These are phyloP conservation scores for Remorina albescens DNA, from an alignment of 2,797 vertebrate genomes.

Conservation along the genomic window DNA sequence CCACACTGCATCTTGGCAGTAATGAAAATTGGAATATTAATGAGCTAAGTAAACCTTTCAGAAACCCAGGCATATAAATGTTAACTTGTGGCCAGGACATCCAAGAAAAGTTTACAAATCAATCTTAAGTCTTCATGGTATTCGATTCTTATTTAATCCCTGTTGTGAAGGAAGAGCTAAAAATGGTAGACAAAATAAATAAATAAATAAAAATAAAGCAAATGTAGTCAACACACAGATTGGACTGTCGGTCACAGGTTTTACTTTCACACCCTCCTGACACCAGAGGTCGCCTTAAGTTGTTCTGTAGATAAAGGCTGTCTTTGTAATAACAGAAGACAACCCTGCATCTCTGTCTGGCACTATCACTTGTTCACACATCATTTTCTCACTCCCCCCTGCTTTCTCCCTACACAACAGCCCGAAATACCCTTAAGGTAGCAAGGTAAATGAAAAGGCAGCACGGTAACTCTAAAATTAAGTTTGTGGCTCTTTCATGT, in stretches of 20 bases:
- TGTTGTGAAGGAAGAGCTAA: not conserved
- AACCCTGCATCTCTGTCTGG: slow-evolving; percentile 64
- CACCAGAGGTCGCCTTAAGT: slow-evolving; percentile 67
- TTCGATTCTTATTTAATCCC: not conserved
- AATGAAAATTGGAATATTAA: slow-evolving; percentile 8
- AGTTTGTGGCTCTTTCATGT: slow-evolving; percentile 68
- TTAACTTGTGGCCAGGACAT: not conserved
- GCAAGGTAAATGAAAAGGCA: slow-evolving; percentile 78
- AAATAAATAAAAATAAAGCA: not conserved
- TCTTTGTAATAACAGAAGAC: slow-evolving; percentile 64
- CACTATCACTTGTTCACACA: slow-evolving; percentile 65
- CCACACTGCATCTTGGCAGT: slow-evolving; percentile 4
- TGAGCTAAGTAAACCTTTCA: slow-evolving; percentile 1
- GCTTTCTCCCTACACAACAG: slow-evolving; percentile 58
- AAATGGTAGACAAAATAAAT: not conserved
- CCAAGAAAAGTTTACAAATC: not conserved
- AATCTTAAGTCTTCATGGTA: not conserved
- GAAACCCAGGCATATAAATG: slow-evolving; percentile 13
- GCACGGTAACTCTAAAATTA: slow-evolving; percentile 73
- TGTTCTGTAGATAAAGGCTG: slow-evolving; percentile 64
- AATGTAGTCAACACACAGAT: not conserved
- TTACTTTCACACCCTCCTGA: slow-evolving; percentile 51
- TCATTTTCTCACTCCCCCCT: slow-evolving; percentile 59
- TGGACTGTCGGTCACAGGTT: slow-evolving; percentile 43
- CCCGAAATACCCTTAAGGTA: slow-evolving; percentile 62